These are phyloP conservation scores for Epinotia ramella DNA, from an alignment of 2,888 invertebrate genomes.

Conservation along the genomic window DNA sequence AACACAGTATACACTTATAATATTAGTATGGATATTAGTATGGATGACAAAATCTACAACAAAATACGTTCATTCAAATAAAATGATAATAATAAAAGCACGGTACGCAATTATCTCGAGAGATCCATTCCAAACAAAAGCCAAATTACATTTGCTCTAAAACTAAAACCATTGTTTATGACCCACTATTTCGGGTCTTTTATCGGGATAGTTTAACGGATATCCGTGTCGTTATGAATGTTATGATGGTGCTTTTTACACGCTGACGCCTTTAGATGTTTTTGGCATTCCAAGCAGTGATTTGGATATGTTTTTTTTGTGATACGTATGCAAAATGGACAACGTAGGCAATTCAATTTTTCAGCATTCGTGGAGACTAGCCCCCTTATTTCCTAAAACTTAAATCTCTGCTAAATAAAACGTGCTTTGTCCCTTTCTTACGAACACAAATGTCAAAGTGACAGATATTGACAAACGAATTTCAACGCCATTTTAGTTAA, in stretches of 20 bases:
- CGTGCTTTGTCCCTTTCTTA: no score
- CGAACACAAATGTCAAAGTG: no score
- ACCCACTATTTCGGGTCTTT: neutral
- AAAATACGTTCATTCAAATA: neutral
- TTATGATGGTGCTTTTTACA: neutral
- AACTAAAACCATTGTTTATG: conserved; percentile 10
- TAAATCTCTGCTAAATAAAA: no score
- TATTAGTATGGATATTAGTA: neutral
- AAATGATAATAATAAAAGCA: neutral
- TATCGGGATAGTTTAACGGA: conserved; percentile 7
- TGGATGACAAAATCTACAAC: neutral
- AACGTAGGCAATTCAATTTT: no score
- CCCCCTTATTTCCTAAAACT: no score
- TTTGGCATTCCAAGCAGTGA: neutral
- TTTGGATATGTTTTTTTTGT: no score
- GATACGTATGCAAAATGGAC: no score
- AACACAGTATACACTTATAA: no score
- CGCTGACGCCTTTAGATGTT: neutral
- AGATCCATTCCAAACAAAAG: conserved; percentile 1
- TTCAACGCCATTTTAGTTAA: no score
- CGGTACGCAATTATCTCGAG: neutral
- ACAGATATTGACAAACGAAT: no score
- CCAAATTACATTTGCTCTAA: conserved; percentile 2
- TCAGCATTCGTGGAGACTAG: no score
- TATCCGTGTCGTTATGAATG: neutral